Evolutionary conservation across 1,140 invertebrate genomes (phyloP).

Genomic region (Semibalanus balanoides): DNA sequence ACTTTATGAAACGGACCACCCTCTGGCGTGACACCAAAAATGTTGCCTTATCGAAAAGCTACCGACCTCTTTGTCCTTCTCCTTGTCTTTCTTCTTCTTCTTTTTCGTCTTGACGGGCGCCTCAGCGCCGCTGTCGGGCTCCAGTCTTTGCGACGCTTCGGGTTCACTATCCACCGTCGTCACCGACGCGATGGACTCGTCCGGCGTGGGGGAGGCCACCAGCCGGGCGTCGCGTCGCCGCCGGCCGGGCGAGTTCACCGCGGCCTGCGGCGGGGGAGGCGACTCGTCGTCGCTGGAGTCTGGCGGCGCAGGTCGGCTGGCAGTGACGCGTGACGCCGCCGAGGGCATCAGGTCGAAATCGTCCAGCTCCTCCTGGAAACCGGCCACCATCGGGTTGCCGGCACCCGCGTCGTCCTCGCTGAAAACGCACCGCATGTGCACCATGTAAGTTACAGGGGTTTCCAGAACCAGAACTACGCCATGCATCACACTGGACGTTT

Average conservation of each 20-base stretch:
- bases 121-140: constrained; percentile 21
- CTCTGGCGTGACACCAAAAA: too few relatives aligned
- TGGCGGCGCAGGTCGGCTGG: constrained; percentile 5
- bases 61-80: constrained; percentile 33
- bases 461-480: too few relatives aligned
- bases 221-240: not conserved
- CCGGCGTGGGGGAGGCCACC: not conserved
- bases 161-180: constrained; percentile 12
- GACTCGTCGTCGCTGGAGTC: constrained; percentile 6
- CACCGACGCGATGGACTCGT: constrained; percentile 13
- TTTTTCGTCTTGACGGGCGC: constrained; percentile 32
- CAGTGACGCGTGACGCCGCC: constrained; percentile 7
- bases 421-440: too few relatives aligned
- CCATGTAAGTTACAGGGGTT: too few relatives aligned
- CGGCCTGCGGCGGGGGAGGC: not conserved
- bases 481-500: too few relatives aligned
- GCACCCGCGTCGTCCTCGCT: constrained; percentile 49
- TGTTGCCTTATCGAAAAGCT: too few relatives aligned
- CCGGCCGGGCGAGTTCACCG: constrained; percentile 5
- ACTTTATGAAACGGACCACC: too few relatives aligned
- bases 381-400: constrained; percentile 69
- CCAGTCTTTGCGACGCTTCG: constrained; percentile 15
- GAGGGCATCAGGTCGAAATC: constrained; percentile 38
- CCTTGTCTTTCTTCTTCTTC: constrained; percentile 25
- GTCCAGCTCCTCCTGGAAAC: constrained; percentile 73